A percentile compares a stretch with the other conserved stretches of the same genome.
phyloP scores from a whole-genome alignment of 2,797 vertebrate genomes.

The Coccyzus lansbergi region DNA sequence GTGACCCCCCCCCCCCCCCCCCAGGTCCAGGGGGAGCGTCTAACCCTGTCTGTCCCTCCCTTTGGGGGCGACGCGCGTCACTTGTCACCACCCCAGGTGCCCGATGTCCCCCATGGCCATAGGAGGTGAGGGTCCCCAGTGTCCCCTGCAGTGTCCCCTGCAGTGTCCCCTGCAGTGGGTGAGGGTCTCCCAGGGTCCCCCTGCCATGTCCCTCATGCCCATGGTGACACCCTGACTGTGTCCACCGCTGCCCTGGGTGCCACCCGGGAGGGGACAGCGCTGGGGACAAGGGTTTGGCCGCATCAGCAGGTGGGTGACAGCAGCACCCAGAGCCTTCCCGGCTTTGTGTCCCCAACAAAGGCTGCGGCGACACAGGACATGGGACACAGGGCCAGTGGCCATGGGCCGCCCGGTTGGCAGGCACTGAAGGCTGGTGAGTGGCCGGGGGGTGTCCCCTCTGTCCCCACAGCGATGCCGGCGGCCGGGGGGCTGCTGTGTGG shows the following conservation, averaged over 20 bases:
- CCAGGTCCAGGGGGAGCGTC: no score
- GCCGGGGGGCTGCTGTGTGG: constrained; percentile 85
- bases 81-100: no score
- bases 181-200: no score
- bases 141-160: no score
- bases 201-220: no score
- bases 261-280: not conserved
- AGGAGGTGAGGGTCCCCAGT: no score
- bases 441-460: not conserved
- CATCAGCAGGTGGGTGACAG: not conserved
- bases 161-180: no score
- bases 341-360: constrained; percentile 28
- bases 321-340: constrained; percentile 2
- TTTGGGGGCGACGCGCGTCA: no score
- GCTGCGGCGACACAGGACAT: not conserved
- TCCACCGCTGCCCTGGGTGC: not conserved
- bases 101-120: no score
- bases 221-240: not conserved
- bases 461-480: constrained; percentile 69
- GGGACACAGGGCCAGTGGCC: not conserved
- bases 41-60: no score
- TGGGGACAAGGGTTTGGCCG: not conserved
- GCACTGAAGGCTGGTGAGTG: not conserved
- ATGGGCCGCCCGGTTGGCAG: not conserved
- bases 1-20: no score